Conservation (phyloP, 2,888 invertebrate genomes). For the Leptinotarsa juncta region DNA sequence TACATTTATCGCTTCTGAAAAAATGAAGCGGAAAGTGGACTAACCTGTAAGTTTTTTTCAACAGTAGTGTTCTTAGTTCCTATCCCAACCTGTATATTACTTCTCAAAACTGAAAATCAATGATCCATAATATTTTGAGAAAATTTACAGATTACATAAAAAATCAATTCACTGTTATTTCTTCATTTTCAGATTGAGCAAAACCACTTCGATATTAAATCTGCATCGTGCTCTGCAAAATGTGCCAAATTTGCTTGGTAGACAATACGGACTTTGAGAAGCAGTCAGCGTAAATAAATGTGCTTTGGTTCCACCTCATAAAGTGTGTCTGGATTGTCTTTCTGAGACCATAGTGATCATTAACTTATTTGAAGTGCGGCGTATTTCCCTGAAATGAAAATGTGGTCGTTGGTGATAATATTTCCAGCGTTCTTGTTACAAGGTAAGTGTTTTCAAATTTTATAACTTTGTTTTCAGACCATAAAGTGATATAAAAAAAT, state of each 20-base stretch:
- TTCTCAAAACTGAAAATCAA: too few relatives aligned
- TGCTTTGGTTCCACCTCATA: constrained; percentile 32
- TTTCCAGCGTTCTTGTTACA: constrained; percentile 39
- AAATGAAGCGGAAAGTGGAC: too few relatives aligned
- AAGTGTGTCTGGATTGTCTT: constrained; percentile 31
- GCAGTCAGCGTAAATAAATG: constrained; percentile 33
- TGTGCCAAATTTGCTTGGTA: constrained; percentile 34
- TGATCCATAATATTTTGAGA: too few relatives aligned
- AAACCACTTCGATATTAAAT: constrained; percentile 3
- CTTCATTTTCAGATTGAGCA: neutral
- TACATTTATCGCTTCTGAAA: too few relatives aligned
- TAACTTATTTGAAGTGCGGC: constrained; percentile 32
- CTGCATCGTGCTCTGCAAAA: constrained; percentile 22
- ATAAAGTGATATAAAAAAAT: neutral
- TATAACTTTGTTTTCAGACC: neutral
- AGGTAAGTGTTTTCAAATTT: constrained; percentile 28
- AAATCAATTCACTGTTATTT: neutral
- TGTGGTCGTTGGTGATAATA: constrained; percentile 37
- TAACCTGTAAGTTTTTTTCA: too few relatives aligned
- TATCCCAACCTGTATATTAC: too few relatives aligned
- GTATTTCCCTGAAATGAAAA: constrained; percentile 27
- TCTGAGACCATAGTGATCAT: constrained; percentile 33
- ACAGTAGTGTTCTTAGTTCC: too few relatives aligned
- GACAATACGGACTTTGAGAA: constrained; percentile 19
- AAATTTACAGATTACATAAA: too few relatives aligned